Evolutionary conservation across 2,888 invertebrate genomes (phyloP).

Genomic region (Thereva nobilitata): DNA sequence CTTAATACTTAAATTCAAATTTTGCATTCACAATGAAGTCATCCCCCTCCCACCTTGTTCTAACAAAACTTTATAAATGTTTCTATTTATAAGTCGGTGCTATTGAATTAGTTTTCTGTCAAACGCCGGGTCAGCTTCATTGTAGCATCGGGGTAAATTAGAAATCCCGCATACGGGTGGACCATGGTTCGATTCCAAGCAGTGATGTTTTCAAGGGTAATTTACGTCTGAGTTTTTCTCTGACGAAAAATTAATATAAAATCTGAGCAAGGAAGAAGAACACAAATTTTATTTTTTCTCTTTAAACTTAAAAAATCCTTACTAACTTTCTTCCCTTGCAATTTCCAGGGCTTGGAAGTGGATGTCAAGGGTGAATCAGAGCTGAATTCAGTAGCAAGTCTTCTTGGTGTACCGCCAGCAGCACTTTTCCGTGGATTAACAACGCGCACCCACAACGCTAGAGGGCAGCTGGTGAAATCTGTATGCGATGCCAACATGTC

Average conservation of each 20-base stretch:
- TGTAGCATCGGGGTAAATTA: no score
- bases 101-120: no score
- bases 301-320: background rate
- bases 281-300: conserved; percentile 4
- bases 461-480: conserved; percentile 79
- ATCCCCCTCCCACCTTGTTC: no score
- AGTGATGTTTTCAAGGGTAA: conserved; percentile 54
- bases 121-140: no score
- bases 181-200: conserved; percentile 36
- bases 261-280: conserved; percentile 50
- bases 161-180: no score
- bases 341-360: conserved; percentile 66
- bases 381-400: conserved; percentile 81
- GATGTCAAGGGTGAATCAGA: conserved; percentile 82
- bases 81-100: no score
- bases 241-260: conserved; percentile 34
- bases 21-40: no score
- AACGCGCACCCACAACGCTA: conserved; percentile 76
- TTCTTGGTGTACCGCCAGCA: conserved; percentile 67
- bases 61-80: no score
- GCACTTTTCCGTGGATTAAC: conserved; percentile 74
- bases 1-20: no score
- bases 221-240: conserved; percentile 54
- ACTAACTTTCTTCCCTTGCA: background rate
- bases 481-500: conserved; percentile 85